A percentile compares a stretch with the other conserved stretches of the same genome.
These are phyloP conservation scores for Hyla sarda DNA, from an alignment of 2,113 vertebrate species.

Conservation along the genomic window DNA sequence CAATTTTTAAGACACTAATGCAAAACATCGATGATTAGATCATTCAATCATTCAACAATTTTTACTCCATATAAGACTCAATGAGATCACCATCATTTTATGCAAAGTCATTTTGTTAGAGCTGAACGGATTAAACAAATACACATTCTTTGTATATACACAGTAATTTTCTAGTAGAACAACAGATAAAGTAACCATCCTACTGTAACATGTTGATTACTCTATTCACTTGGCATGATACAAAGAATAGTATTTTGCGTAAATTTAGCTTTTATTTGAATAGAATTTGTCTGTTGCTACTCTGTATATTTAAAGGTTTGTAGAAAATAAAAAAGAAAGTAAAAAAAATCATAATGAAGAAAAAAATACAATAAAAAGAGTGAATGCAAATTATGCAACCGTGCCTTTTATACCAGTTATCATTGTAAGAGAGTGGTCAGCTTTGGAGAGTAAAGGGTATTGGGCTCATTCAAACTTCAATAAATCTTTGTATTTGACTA, in stretches of 20 bases:
- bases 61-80: conserved; percentile 68
- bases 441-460: conserved; percentile 84
- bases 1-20: conserved; percentile 63
- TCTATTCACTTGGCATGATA: conserved; percentile 83
- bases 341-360: conserved; percentile 63
- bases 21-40: conserved; percentile 63
- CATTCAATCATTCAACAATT: conserved; percentile 67
- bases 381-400: conserved; percentile 99
- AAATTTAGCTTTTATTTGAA: conserved; percentile 77
- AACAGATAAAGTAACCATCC: conserved; percentile 68
- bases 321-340: conserved; percentile 73
- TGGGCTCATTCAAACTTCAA: conserved; percentile 82
- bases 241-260: conserved; percentile 78
- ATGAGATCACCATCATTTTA: conserved; percentile 70
- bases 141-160: conserved; percentile 73
- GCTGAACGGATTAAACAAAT: conserved; percentile 73
- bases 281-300: conserved; percentile 85
- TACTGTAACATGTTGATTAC: conserved; percentile 75
- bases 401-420: conserved; percentile 99
- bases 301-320: conserved; percentile 95
- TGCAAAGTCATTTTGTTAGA: conserved; percentile 72
- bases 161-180: conserved; percentile 75
- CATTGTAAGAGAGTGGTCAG: conserved; percentile 88
- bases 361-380: conserved; percentile 76
- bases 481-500: conserved; percentile 81